phyloP scores from a whole-genome alignment of 2,888 invertebrate species.

The Hanleya hanleyi region DNA sequence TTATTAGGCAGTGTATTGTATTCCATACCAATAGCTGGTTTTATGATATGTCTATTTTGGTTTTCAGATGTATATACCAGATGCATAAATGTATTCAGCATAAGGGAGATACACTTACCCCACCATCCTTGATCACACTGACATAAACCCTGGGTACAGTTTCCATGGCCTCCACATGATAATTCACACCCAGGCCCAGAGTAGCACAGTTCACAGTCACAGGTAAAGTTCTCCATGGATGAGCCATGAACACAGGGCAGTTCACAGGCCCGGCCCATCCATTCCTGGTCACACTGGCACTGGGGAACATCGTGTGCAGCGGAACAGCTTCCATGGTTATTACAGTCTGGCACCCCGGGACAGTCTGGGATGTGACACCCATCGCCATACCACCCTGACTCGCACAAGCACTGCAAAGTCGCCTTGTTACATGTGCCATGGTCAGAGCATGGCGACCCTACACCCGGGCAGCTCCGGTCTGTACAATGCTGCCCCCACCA shows the following conservation, averaged over 20 bases:
- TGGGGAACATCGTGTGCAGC: conserved; percentile 15
- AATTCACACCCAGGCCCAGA: conserved; percentile 43
- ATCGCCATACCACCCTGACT: conserved; percentile 49
- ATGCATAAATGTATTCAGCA: too few species aligned
- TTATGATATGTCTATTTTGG: too few species aligned
- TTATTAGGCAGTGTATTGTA: too few species aligned
- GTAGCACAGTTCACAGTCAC: conserved; percentile 43
- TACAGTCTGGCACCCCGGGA: conserved; percentile 41
- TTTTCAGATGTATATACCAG: too few species aligned
- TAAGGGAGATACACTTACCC: conserved; percentile 54
- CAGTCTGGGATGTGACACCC: conserved; percentile 52
- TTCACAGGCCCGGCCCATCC: conserved; percentile 53
- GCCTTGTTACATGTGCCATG: conserved; percentile 34
- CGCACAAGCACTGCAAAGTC: conserved; percentile 41
- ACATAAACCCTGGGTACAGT: conserved; percentile 44
- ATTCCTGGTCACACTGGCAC: conserved; percentile 35
- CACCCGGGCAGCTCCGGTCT: conserved; percentile 26
- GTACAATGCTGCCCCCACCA: conserved; percentile 27
- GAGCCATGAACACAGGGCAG: conserved; percentile 43
- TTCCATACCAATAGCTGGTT: too few species aligned
- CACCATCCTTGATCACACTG: conserved; percentile 51
- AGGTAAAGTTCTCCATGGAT: conserved; percentile 31
- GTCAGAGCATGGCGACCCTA: conserved; percentile 8
- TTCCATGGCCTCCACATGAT: conserved; percentile 41
- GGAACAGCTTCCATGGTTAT: conserved; percentile 17